Evolutionary conservation across 2,888 invertebrate genomes (phyloP).

Genomic region (Osmoderma eremita): DNA sequence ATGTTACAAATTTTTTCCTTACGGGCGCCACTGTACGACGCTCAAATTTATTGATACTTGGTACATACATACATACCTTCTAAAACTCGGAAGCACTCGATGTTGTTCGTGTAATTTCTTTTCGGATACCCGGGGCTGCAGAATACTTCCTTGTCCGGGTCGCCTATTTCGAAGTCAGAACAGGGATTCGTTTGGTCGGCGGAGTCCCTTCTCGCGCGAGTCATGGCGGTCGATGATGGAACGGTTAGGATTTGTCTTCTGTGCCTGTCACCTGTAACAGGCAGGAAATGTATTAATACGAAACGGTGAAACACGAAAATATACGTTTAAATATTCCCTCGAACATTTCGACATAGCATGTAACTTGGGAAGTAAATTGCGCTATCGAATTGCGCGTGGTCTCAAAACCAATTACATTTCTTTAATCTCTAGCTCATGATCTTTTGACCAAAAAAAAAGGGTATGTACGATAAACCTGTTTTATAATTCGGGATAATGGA

Average conservation of each 20-base stretch:
- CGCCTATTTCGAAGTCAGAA: slow-evolving; percentile 69
- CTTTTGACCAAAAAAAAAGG: no score
- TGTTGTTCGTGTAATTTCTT: slow-evolving; percentile 70
- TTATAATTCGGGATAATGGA: no score
- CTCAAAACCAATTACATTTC: no score
- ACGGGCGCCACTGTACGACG: no score
- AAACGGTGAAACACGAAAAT: no score
- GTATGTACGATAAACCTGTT: no score
- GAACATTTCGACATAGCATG: no score
- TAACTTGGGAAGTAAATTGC: no score
- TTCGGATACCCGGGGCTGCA: slow-evolving; percentile 76
- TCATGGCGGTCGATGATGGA: slow-evolving; percentile 18
- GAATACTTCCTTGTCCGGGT: slow-evolving; percentile 70
- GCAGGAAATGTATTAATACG: not conserved
- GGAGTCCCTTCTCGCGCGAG: not conserved
- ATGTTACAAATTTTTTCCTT: not conserved
- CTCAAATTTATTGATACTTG: no score
- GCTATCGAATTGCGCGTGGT: no score
- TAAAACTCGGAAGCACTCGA: slow-evolving; percentile 73
- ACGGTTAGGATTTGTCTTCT: slow-evolving; percentile 13
- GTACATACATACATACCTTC: slow-evolving; percentile 74
- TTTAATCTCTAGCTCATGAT: no score
- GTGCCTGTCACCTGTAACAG: slow-evolving; percentile 29
- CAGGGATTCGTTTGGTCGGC: slow-evolving; percentile 59
- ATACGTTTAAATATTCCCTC: no score